A percentile compares a stretch with the other conserved stretches of the same genome.
These are phyloP conservation scores for Smithornis capensis DNA, from an alignment of 2,113 vertebrate genomes.

Conservation along the genomic window DNA sequence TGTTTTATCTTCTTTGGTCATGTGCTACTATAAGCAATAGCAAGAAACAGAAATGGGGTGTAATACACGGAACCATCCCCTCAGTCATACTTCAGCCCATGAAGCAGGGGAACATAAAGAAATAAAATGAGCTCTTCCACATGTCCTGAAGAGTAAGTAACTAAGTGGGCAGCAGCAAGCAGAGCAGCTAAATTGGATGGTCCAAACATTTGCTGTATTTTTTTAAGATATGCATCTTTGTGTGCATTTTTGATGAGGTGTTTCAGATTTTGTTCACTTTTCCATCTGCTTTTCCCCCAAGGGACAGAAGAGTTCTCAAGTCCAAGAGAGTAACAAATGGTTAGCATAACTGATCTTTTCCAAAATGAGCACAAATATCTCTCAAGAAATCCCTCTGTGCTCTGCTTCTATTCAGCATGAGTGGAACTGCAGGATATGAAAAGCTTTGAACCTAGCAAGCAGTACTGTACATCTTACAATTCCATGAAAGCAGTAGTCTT, in stretches of 20 bases:
- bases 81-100: background rate
- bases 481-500: background rate
- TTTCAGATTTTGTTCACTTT: background rate
- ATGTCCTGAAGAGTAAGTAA: background rate
- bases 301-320: background rate
- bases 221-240: background rate
- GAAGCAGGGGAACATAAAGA: background rate
- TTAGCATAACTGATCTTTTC: background rate
- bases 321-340: background rate
- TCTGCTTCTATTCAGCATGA: background rate
- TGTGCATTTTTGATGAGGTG: background rate
- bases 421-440: background rate
- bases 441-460: background rate
- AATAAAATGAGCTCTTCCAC: background rate
- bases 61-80: background rate
- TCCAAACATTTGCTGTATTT: background rate
- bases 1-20: background rate
- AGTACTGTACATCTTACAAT: background rate
- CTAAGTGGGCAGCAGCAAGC: background rate
- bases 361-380: background rate
- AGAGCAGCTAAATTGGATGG: background rate
- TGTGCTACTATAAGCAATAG: background rate
- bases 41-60: background rate
- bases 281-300: background rate
- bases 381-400: background rate